phyloP scores from a whole-genome alignment of 2,113 vertebrate species.

The Petrocephalus zakoni region DNA sequence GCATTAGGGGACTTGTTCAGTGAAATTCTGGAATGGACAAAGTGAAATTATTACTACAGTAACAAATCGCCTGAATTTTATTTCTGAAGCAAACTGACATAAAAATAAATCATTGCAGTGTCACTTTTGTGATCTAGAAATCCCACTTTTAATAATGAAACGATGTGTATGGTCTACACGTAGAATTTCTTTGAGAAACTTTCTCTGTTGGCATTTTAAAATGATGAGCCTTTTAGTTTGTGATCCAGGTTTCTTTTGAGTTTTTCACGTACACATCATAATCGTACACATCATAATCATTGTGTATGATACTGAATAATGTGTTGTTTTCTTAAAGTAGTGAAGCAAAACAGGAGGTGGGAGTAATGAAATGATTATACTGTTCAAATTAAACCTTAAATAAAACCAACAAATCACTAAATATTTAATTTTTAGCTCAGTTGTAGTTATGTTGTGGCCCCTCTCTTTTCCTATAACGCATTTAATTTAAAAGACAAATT shows the following conservation, averaged over 20 bases:
- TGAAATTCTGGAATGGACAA: background rate
- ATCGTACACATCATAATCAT: background rate
- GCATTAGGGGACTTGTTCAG: background rate
- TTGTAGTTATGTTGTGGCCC: no score
- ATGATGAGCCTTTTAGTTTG: background rate
- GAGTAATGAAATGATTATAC: background rate
- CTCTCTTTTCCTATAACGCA: no score
- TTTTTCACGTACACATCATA: background rate
- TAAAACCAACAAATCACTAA: no score
- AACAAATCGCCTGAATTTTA: background rate
- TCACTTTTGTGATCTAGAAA: background rate
- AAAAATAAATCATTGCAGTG: background rate
- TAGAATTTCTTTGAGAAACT: background rate
- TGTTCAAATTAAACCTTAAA: no score
- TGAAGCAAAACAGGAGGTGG: background rate
- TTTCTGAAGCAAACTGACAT: background rate
- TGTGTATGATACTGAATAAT: background rate
- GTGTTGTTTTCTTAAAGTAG: background rate
- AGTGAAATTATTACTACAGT: background rate
- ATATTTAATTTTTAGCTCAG: no score
- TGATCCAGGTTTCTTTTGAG: background rate
- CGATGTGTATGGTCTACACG: background rate
- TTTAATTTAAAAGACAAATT: no score
- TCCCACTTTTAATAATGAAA: background rate
- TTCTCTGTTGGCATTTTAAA: background rate